Base-by-base conservation (phyloP, 1,140 invertebrate genomes). In the Dolichoris vasculosae region DNA sequence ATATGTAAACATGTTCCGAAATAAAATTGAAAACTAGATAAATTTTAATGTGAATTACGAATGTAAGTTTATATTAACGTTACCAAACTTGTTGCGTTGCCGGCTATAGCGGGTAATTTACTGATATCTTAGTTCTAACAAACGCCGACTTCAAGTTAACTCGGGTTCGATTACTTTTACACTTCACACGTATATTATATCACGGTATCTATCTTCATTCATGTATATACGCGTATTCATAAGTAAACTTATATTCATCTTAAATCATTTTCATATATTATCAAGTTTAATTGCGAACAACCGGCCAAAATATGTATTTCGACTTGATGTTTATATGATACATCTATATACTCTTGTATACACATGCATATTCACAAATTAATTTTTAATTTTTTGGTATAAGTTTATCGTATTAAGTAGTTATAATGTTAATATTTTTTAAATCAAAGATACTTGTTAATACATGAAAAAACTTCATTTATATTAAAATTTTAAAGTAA, bases 1-100 rank as follows among this genome's bases (percentile, higher is more conserved):
- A 26, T 38, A 40, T 20, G 40, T 17, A 17, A 71, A 30, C 26
- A 30, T 32, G 46, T 26, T 63, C 30, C 4, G 32, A 79, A 79
- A 79, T n/a, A n/a, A 55, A 79, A 79, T 6, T 2, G 46, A 59
- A 40, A 59, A 40, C 23, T 40, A 79, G 73, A 76, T 48, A 48
- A 76, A 71, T 40, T 1, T 26, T 7, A 3, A 4, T 13, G 20
- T 35, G 9, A 26, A 76, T 48, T 76, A 76, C 15, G 30, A 76
- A 32, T 26, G 69, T 9, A 55, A 43, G 73, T 76, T 48, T 43
- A 43, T 71, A 40, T 32, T 23, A 38, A 30, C 15, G 46, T 77
- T 77, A 77, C 59, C 75, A 77, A 55, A 48, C 23, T 76, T 43
- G 59, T 64, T 8, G 13, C 35, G 32, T 26, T 32, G 17, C 30